Evolutionary conservation across 2,797 vertebrate genomes (phyloP).

Genomic region (Schizothorax lantsangensis): DNA sequence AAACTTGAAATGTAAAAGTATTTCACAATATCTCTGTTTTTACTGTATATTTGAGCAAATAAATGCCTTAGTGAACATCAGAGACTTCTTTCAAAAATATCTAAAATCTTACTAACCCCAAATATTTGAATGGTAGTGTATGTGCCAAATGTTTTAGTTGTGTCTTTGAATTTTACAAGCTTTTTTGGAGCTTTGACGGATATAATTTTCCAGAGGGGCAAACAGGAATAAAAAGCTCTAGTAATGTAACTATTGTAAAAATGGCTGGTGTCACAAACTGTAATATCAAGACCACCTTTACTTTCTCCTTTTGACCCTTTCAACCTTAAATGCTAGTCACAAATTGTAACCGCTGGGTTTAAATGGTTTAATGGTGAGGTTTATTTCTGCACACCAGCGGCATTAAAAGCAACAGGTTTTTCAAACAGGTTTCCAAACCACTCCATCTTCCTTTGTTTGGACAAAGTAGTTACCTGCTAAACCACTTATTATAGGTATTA

Average conservation of each 20-base stretch:
- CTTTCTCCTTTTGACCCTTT: neutral
- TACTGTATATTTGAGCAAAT: slow-evolving; percentile 3
- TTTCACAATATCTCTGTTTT: neutral
- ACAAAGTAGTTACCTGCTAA: neutral
- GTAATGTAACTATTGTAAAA: neutral
- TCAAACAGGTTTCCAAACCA: neutral
- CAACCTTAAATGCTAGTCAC: neutral
- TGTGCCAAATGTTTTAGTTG: too few relatives aligned
- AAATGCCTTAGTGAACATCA: neutral
- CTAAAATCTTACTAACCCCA: too few relatives aligned
- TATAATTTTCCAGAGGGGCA: neutral
- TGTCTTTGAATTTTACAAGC: neutral
- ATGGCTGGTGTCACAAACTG: neutral
- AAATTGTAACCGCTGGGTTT: neutral
- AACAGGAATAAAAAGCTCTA: neutral
- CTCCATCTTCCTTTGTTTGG: neutral
- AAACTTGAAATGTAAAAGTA: neutral
- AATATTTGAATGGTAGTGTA: too few relatives aligned
- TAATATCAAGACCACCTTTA: neutral
- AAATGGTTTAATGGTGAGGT: neutral
- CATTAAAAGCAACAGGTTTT: neutral
- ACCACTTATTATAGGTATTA: neutral
- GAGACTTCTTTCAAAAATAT: too few relatives aligned
- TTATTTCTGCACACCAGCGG: neutral
- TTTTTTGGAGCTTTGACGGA: neutral